Percentiles rank a stretch among this genome's conserved stretches.
Evolutionary conservation across 2,113 vertebrate genomes (phyloP).

Genomic region (Trochalopteron elliotii): DNA sequence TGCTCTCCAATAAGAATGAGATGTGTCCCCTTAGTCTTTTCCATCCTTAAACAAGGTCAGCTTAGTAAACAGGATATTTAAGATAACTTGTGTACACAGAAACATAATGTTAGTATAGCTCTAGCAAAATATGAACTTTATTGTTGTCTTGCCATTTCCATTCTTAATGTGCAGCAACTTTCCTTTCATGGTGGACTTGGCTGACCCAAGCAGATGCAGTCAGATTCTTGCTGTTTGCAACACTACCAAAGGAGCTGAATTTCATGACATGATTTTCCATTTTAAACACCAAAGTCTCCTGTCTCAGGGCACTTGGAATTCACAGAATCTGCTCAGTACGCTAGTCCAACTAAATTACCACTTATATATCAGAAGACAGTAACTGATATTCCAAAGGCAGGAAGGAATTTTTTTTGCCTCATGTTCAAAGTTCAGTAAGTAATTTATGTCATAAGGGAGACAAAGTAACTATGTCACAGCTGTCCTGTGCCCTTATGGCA

Average conservation of each 20-base stretch:
- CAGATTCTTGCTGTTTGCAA: not conserved
- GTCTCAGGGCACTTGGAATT: not conserved
- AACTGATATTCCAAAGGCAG: not conserved
- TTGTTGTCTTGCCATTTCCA: not conserved
- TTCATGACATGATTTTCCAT: not conserved
- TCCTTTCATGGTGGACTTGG: not conserved
- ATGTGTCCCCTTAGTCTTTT: not conserved
- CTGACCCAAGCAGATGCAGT: not conserved
- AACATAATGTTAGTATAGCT: not conserved
- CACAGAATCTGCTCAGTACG: not conserved
- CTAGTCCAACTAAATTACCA: not conserved
- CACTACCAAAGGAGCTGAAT: accelerated
- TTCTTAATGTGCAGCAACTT: not conserved
- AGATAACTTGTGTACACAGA: not conserved
- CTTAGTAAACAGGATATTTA: not conserved
- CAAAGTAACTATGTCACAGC: not conserved
- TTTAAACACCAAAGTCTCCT: not conserved
- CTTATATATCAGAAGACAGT: not conserved
- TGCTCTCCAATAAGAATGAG: not conserved
- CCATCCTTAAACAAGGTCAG: not conserved
- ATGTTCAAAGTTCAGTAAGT: not conserved
- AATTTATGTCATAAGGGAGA: not conserved
- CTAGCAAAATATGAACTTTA: not conserved
- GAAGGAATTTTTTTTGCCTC: not conserved
- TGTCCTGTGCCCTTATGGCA: not conserved